Base-by-base conservation (phyloP, 1,140 invertebrate genomes). In the Bombus vancouverensis region DNA sequence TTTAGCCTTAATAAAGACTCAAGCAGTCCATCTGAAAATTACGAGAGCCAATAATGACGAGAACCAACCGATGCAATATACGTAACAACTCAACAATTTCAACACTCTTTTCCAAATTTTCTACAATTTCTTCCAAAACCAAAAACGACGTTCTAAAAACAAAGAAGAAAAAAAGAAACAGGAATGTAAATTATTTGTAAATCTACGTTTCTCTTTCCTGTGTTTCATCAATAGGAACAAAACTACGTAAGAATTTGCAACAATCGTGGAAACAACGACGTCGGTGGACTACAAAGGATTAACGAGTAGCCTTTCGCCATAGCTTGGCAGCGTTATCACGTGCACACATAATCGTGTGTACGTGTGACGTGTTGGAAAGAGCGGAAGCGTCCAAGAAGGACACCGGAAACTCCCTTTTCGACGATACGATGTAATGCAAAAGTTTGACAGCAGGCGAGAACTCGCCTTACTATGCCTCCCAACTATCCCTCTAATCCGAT, bases 401-500 rank as follows among this genome's bases (percentile, higher is more conserved):
- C 6, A 34, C 34, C 1, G 75, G 28, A 62, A 62, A 39, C 53
- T 59, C 32, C 37, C 37, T 77, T 77, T 62, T 73, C 42, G 42
- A 18, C 39, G 71, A 8, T 28, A 47, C 71, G 37, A n/a, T n/a
- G 32, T 77, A 62, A 77, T 77, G 75, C 37, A 77, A 77, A 77
- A 77, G 75, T 77, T 77, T 62, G 75, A 77, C 75, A 77, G 57
- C 25, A 3, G 12, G 12, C 22, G 57, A 62, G 25, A 62, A 62
- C 75, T 76, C 34, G 37, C 8, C 71, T 73, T 42, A 13, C 37
- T 25, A 28, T 34, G 4, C 37, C 12, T 73, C 3, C 59, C 5
- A 78, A 78, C 72, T 71, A 34, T 53, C 32, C 53, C 42, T 66
- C 74, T 65, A 81, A 86, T 87, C 59, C 53, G 53, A 66, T 81